Base-by-base conservation (phyloP, 2,113 vertebrate genomes). In the Oryzias celebensis region DNA sequence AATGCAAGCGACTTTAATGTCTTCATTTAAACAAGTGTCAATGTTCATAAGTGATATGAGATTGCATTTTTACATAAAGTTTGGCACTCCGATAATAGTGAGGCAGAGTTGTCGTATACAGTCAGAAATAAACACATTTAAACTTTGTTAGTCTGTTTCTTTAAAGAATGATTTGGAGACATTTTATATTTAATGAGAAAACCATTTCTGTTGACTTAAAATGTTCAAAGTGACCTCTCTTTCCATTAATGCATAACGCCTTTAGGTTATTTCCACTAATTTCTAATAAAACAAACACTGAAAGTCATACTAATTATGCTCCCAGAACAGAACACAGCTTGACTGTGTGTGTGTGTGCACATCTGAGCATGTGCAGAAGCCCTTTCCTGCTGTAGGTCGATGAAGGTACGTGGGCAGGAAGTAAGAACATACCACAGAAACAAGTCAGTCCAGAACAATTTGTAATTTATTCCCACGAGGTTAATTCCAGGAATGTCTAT, bases 401-500 rank as follows among this genome's bases (percentile, higher is more conserved):
- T 64, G 26, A 57, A 79, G 60, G 68, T 62, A 55, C 49, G 31
- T 54, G 36, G 56, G 65, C 68, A 84, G 79, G 81, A 88, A 85
- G 60, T 56, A 68, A 42, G 71, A 16, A 47, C 73, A 84, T 65
- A 52, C 54, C 58, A 78, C 8, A 82, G 65, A 63, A 77, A 52
- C 52, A 41, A 75, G 60, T 76, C 73, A 62, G 59, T 52, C 17
- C 63, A 50, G 28, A 53, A 73, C 64, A 82, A 68, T 65, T 28
- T 69, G 57, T 61, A 62, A 80, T 71, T 78, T 62, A 75, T 49
- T 77, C 71, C 60, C 73, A 52, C 18, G 65, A 73, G 63, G 23
- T 3, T n/a, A 53, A 64, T 87, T 87, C 81, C 78, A 76, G 85
- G 53, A 72, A 69, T 24, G 45, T 57, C 70, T 52, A 85, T 89